phyloP scores from a whole-genome alignment of 2,113 vertebrate genomes.

The cattle (Bos taurus) region DNA sequence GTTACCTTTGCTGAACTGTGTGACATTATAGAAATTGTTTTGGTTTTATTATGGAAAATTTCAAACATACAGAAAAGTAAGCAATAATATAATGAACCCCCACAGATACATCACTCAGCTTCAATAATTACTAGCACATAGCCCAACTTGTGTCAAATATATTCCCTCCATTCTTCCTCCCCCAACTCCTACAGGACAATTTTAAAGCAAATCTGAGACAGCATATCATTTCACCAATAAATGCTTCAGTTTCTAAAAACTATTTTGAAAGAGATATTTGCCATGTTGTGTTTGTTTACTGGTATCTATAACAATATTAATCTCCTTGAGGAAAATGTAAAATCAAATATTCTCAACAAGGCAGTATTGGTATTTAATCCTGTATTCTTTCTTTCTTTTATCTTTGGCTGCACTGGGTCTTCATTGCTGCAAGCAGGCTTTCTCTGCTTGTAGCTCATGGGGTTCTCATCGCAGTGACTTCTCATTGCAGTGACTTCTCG shows the following conservation, averaged over 20 bases:
- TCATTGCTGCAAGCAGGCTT: neutral
- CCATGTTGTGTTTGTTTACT: neutral
- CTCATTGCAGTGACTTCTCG: neutral
- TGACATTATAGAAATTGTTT: neutral
- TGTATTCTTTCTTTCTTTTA: neutral
- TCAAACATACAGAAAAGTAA: neutral
- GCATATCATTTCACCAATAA: neutral
- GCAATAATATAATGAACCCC: neutral
- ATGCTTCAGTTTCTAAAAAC: neutral
- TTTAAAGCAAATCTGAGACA: neutral
- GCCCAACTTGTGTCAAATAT: neutral
- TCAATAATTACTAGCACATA: neutral
- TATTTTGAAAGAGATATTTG: neutral
- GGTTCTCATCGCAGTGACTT: neutral
- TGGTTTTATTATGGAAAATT: constrained; percentile 21
- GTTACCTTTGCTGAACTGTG: neutral
- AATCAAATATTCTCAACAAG: neutral
- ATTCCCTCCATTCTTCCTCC: neutral
- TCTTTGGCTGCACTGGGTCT: neutral
- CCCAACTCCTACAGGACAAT: neutral
- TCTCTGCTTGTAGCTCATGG: neutral
- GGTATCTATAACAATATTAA: neutral
- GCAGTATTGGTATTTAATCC: neutral
- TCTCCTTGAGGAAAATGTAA: neutral
- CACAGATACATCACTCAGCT: neutral